Percentiles rank a stretch among this genome's conserved stretches.
Conservation (phyloP, 2,113 vertebrate genomes). For the Pangasianodon hypophthalmus region DNA sequence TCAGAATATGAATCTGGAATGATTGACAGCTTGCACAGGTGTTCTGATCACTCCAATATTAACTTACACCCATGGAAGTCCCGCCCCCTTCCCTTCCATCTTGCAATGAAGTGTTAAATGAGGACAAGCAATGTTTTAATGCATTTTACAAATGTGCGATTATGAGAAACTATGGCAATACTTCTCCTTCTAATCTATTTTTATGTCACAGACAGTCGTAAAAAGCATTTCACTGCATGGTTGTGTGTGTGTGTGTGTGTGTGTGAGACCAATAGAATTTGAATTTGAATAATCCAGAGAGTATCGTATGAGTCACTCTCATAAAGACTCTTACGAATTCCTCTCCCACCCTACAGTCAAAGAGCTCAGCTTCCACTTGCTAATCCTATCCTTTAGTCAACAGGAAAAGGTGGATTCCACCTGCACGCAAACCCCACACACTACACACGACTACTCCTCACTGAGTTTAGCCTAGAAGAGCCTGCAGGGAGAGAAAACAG, state of each 20-base stretch:
- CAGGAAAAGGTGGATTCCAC: slow-evolving; percentile 19
- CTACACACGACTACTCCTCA: neutral
- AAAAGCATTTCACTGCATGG: neutral
- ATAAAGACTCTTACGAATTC: neutral
- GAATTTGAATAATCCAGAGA: neutral
- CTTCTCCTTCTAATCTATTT: neutral
- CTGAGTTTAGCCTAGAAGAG: neutral
- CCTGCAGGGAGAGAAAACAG: slow-evolving; percentile 16
- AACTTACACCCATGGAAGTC: neutral
- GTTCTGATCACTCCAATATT: neutral
- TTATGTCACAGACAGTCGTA: neutral
- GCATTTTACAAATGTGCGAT: neutral
- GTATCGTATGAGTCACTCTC: neutral
- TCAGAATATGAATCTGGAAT: neutral
- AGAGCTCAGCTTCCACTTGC: slow-evolving; percentile 15
- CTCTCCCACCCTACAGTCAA: neutral
- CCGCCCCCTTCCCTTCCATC: too few relatives aligned
- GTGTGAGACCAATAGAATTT: too few relatives aligned
- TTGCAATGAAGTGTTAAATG: neutral
- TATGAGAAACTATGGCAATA: neutral
- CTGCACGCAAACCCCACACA: slow-evolving; percentile 21
- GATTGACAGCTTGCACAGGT: neutral
- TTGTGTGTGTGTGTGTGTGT: too few relatives aligned
- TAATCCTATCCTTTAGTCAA: slow-evolving; percentile 35
- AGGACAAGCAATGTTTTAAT: neutral